phyloP scores from a whole-genome alignment of 2,888 invertebrate genomes.

The Hedya salicella region DNA sequence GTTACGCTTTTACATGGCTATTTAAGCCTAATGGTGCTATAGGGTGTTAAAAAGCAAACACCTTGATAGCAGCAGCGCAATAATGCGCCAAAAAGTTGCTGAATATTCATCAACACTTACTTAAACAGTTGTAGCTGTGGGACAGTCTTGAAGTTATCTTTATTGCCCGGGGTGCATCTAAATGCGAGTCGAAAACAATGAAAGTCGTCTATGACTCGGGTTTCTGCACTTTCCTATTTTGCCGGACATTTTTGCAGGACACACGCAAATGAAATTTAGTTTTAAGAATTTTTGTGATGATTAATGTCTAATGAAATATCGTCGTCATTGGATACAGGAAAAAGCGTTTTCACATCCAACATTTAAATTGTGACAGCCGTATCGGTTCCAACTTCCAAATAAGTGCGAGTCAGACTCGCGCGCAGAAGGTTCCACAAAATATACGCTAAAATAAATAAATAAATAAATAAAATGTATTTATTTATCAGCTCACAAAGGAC shows the following conservation, averaged over 20 bases:
- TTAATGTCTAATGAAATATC: too few species aligned
- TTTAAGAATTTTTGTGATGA: too few species aligned
- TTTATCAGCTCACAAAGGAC: too few species aligned
- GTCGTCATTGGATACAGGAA: too few species aligned
- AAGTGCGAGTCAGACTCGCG: too few species aligned
- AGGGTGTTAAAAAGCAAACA: slow-evolving; percentile 24
- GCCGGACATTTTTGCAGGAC: not conserved
- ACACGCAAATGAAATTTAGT: not conserved
- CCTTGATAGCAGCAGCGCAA: not conserved
- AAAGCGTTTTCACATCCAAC: too few species aligned
- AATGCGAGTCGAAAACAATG: slow-evolving; percentile 55
- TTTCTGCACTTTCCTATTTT: slow-evolving; percentile 38
- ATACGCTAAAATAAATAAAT: too few species aligned
- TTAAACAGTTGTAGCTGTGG: slow-evolving; percentile 54
- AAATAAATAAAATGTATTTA: too few species aligned
- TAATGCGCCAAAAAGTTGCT: slow-evolving; percentile 38
- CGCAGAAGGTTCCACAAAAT: too few species aligned
- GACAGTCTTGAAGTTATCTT: slow-evolving; percentile 59
- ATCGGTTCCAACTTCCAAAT: too few species aligned
- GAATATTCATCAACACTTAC: slow-evolving; percentile 69
- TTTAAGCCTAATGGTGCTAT: slow-evolving; percentile 4
- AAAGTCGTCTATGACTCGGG: slow-evolving; percentile 43
- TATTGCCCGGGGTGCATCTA: slow-evolving; percentile 70
- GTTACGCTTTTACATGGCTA: not conserved
- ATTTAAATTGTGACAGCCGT: too few species aligned